Conservation (phyloP, 2,113 vertebrate genomes). For the Caranx ignobilis region DNA sequence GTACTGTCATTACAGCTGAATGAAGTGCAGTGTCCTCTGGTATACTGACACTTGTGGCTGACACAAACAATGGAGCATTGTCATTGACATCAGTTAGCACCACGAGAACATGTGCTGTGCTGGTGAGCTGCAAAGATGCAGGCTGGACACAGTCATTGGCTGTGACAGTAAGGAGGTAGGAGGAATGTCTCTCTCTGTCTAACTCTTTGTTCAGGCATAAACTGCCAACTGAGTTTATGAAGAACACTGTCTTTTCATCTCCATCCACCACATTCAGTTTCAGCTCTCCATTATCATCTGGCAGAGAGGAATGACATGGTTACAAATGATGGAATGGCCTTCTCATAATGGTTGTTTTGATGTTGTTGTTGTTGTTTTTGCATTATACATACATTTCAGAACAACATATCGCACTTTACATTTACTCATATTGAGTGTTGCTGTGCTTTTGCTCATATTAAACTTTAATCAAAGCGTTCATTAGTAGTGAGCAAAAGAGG, state of each 20-base stretch:
- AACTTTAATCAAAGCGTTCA: neutral
- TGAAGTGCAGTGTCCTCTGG: conserved; percentile 74
- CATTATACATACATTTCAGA: neutral
- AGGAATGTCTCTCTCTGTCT: conserved; percentile 77
- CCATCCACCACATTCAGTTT: conserved; percentile 69
- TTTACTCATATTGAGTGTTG: neutral
- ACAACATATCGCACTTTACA: neutral
- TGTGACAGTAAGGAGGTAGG: conserved; percentile 78
- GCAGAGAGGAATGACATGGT: conserved; percentile 8
- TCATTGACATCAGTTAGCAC: conserved; percentile 81
- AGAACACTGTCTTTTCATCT: conserved; percentile 72
- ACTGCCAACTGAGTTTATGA: conserved; percentile 58
- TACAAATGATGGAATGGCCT: neutral
- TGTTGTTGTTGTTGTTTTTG: neutral
- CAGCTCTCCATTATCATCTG: conserved; percentile 76
- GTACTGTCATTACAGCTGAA: conserved; percentile 71
- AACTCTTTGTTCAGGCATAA: conserved; percentile 76
- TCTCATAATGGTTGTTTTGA: neutral
- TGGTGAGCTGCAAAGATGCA: conserved; percentile 67
- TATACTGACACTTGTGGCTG: conserved; percentile 57
- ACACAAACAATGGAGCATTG: conserved; percentile 79
- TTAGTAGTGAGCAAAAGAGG: neutral
- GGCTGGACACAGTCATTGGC: conserved; percentile 74
- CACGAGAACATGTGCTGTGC: conserved; percentile 66
- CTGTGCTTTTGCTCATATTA: neutral